phyloP scores from a whole-genome alignment of 2,888 invertebrate genomes.

The Lithodes maja region DNA sequence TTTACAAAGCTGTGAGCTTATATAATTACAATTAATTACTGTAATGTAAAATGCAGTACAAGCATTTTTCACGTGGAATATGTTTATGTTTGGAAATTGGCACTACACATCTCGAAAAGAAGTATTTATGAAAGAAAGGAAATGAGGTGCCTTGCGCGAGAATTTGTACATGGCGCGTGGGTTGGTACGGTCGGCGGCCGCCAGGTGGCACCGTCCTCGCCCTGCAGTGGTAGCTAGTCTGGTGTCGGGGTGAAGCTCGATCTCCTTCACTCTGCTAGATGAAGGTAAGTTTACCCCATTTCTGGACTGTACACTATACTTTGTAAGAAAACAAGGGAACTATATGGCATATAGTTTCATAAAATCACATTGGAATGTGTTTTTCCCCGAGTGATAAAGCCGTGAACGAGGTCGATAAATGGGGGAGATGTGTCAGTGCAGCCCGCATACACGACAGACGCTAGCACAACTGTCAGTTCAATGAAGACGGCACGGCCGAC shows the following conservation, averaged over 20 bases:
- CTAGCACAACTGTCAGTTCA: neutral
- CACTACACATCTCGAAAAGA: no score
- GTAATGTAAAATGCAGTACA: no score
- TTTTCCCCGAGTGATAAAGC: constrained; percentile 27
- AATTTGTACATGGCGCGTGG: constrained; percentile 41
- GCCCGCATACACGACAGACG: constrained; percentile 29
- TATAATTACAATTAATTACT: no score
- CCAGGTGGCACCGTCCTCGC: constrained; percentile 38
- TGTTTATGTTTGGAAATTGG: no score
- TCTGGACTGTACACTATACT: neutral
- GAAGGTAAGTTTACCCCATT: constrained; percentile 46
- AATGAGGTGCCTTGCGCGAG: no score
- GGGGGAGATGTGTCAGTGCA: constrained; percentile 51
- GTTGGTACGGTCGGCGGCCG: constrained; percentile 35
- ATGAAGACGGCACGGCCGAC: neutral
- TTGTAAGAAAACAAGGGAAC: neutral
- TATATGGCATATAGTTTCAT: neutral
- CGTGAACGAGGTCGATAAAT: constrained; percentile 55
- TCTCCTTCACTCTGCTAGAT: constrained; percentile 50
- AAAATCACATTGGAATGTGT: constrained; percentile 15
- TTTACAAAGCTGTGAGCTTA: no score
- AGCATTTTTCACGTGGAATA: no score
- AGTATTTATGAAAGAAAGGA: no score
- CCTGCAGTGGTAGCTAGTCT: constrained; percentile 57
- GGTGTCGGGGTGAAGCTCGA: constrained; percentile 48